phyloP scores from a whole-genome alignment of 2,888 invertebrate species.

The Orthonevra nobilis region DNA sequence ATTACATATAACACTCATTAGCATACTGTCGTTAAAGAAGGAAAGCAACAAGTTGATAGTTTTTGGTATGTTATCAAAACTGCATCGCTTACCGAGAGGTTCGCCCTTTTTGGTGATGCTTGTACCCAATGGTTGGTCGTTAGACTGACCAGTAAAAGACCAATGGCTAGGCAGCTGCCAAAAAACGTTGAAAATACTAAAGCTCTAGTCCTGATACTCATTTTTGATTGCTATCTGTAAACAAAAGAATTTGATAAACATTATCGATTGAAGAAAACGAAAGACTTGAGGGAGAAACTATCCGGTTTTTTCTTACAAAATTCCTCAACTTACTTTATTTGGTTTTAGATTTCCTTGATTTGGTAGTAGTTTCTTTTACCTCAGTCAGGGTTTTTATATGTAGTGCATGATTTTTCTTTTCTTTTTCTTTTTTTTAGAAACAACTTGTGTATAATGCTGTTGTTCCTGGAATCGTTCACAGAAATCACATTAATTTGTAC shows the following conservation, averaged over 20 bases:
- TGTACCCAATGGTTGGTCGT: conserved; percentile 90
- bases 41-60: neutral
- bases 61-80: neutral
- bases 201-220: conserved; percentile 85
- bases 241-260: neutral
- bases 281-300: conserved; percentile 71
- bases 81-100: conserved; percentile 76
- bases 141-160: conserved; percentile 86
- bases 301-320: conserved; percentile 46
- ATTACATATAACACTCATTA: conserved; percentile 3
- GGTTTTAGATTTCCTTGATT: conserved; percentile 51
- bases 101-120: conserved; percentile 83
- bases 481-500: conserved; percentile 16
- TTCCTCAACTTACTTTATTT: conserved; percentile 69
- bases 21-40: neutral
- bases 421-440: conserved; percentile 12
- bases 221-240: conserved; percentile 74
- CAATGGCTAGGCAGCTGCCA: conserved; percentile 86
- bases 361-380: conserved; percentile 46
- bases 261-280: conserved; percentile 19
- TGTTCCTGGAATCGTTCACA: conserved; percentile 40
- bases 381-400: conserved; percentile 34
- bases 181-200: conserved; percentile 89
- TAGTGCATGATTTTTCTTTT: conserved; percentile 27
- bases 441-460: conserved; percentile 47